phyloP scores from a whole-genome alignment of 1,140 invertebrate species.

The Samia ricini region DNA sequence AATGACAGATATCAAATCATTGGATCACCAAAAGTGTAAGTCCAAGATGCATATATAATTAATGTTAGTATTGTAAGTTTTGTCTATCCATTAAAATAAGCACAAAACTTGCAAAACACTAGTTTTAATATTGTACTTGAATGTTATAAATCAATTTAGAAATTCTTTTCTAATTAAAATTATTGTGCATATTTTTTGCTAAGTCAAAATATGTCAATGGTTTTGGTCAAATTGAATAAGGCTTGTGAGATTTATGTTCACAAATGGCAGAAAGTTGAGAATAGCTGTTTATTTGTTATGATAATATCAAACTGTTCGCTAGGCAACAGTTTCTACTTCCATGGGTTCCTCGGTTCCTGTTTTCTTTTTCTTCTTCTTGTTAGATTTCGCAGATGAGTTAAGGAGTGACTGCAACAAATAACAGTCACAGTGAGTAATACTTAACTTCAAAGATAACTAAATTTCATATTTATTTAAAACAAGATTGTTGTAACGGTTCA shows the following conservation, averaged over 20 bases:
- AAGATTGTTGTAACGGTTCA: slow-evolving; percentile 59
- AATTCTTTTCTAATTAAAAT: background rate
- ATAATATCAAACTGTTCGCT: slow-evolving; percentile 46
- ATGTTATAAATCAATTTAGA: background rate
- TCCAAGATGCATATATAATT: background rate
- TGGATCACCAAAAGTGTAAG: background rate
- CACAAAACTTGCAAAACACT: background rate
- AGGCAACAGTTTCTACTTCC: slow-evolving; percentile 82
- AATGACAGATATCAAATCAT: background rate
- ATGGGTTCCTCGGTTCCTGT: slow-evolving; percentile 79
- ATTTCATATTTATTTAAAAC: slow-evolving; percentile 4
- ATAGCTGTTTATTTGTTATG: slow-evolving; percentile 23
- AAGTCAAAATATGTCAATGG: background rate
- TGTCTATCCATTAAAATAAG: background rate
- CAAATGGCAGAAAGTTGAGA: slow-evolving; percentile 8
- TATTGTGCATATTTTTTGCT: background rate
- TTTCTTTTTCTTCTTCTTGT: slow-evolving; percentile 94
- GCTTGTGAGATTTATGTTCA: background rate
- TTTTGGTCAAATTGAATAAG: slow-evolving; percentile 2
- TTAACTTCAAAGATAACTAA: slow-evolving; percentile 8
- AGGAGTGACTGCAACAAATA: slow-evolving; percentile 82
- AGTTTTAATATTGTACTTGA: too few species aligned
- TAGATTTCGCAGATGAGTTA: slow-evolving; percentile 88
- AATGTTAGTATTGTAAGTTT: background rate
- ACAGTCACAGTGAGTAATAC: background rate